phyloP scores from a whole-genome alignment of 2,888 invertebrate species.

The Choreutis nemorana region DNA sequence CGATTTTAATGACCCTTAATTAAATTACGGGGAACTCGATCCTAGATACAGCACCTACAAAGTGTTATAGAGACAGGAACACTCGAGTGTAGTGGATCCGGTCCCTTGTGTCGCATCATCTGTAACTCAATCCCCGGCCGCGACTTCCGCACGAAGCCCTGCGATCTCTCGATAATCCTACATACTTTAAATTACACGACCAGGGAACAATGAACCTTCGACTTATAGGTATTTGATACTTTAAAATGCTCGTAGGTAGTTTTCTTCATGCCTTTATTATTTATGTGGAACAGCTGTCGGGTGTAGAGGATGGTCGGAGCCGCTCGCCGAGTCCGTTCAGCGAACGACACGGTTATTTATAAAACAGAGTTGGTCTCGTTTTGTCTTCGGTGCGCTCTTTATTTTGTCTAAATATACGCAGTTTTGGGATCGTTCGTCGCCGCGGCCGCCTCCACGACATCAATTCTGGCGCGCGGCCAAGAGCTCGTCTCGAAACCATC shows the following conservation, averaged over 20 bases:
- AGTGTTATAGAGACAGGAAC: slow-evolving; percentile 25
- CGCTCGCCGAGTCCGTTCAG: slow-evolving; percentile 50
- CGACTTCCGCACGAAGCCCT: slow-evolving; percentile 61
- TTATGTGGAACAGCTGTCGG: slow-evolving; percentile 63
- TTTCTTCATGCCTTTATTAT: slow-evolving; percentile 62
- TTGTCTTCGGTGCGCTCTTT: slow-evolving; percentile 66
- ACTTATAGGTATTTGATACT: too few species aligned
- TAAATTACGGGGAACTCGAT: slow-evolving; percentile 8
- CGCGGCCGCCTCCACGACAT: slow-evolving; percentile 54
- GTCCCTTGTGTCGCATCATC: slow-evolving; percentile 39
- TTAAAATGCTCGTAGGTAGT: slow-evolving; percentile 17
- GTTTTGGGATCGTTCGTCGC: slow-evolving; percentile 59
- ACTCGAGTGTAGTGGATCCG: slow-evolving; percentile 45
- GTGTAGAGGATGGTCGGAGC: slow-evolving; percentile 52
- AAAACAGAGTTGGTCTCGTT: slow-evolving; percentile 66
- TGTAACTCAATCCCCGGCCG: slow-evolving; percentile 48
- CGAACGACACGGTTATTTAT: slow-evolving; percentile 63
- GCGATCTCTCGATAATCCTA: slow-evolving; percentile 39
- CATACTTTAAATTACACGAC: too few species aligned
- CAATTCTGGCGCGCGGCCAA: slow-evolving; percentile 48
- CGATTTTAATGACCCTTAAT: background rate
- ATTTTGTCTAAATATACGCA: slow-evolving; percentile 68
- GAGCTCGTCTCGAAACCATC: slow-evolving; percentile 39
- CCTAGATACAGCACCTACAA: slow-evolving; percentile 13
- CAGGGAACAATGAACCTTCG: background rate